Evolutionary conservation across 2,113 vertebrate genomes (phyloP), one percentile per base, ranked within the genome.

Genomic region (Thunnus maccoyii): DNA sequence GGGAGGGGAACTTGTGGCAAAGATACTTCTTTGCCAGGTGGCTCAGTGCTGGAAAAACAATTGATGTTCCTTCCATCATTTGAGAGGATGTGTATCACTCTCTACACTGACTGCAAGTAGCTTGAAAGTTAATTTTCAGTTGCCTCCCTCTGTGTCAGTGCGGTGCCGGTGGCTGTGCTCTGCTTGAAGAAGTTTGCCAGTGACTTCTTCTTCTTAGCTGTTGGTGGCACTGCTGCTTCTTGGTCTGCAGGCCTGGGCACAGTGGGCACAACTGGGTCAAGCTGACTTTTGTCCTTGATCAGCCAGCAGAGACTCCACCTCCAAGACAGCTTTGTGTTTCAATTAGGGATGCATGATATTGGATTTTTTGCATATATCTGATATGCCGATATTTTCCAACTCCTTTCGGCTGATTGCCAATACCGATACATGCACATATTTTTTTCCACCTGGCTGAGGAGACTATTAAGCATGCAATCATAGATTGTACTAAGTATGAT

Each of bases 161-260:
- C 3, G 6, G 6, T 44, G 47, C 13, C 27, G 5, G 57, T 78
- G 13, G 68, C 1, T 57, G 51, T 27, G 30, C 11, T 27, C 1
- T 57, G n/a, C 78, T 57, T 9, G 15, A 16, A 72, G 52, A 65
- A 50, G 44, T 60, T 72, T 56, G 76, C 52, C 20, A 72, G n/a
- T 16, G 27, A 65, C 32, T 66, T 72, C 61, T 20, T 73, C 36
- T 41, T 41, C 7, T 30, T 30, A 41, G 36, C 36, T 41, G 36
- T 41, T 64, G 46, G 56, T 60, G 44, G 15, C 0, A 51, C 30
- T 41, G 50, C 51, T 41, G 36, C 36, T 41, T 41, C 50, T 0
- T 0, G 7, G 2, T 57, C 52, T 57, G 60, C 61, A 65, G 36
- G 36, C 36, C 7, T 9, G 36, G 36, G 36, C 36, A 41, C 36